A percentile compares a stretch with the other conserved stretches of the same genome.
Conservation (phyloP, 92 coral and sea anemone species). For the Diadumene lineata region DNA sequence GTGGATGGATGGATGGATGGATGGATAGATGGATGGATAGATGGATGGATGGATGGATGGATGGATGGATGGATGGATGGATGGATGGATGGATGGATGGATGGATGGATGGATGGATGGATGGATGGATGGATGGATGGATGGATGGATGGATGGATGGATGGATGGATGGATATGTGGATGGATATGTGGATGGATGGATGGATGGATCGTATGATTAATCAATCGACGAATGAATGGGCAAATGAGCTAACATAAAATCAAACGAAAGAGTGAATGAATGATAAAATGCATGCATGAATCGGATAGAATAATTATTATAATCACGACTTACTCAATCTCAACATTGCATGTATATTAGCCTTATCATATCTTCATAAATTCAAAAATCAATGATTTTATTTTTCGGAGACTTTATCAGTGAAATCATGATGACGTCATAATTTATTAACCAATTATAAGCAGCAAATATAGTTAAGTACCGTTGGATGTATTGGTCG, state of each 20-base stretch:
- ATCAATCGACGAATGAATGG: neutral
- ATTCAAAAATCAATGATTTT: neutral
- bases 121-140: neutral
- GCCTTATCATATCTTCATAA: too few species aligned
- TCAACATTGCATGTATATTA: too few species aligned
- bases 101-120: neutral
- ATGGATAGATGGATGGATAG: neutral
- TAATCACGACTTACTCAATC: too few species aligned
- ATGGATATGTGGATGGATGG: neutral
- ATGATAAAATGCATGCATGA: too few species aligned
- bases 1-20: too few species aligned
- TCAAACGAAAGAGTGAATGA: too few species aligned
- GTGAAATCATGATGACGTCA: neutral
- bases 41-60: neutral
- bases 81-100: neutral
- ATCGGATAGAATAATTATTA: too few species aligned
- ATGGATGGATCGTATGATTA: neutral
- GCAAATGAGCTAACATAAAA: neutral
- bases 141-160: neutral
- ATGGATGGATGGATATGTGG: conserved; percentile 2
- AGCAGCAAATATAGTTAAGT: neutral
- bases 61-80: neutral
- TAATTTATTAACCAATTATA: neutral
- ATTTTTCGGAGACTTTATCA: neutral
- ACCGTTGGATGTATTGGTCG: neutral